Conservation (phyloP, 2,113 vertebrate genomes). For the Callaeas wilsoni region DNA sequence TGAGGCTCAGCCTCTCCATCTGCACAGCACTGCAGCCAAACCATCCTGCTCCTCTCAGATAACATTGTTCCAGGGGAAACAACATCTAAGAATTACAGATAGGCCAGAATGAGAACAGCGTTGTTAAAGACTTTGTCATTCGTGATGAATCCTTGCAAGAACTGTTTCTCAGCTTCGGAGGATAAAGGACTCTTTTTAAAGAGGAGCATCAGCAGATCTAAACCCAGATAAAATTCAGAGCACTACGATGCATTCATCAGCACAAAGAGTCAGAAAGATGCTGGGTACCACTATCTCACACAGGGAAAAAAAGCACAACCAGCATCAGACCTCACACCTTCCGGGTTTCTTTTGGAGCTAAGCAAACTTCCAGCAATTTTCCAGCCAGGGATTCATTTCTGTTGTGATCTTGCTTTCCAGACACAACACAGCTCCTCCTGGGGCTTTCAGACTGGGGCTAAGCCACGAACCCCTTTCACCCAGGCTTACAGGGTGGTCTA, state of each 20-base stretch:
- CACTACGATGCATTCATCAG: not conserved
- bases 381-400: not conserved
- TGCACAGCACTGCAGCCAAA: not conserved
- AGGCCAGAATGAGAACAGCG: not conserved
- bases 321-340: not conserved
- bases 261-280: not conserved
- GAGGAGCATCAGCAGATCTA: not conserved
- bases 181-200: not conserved
- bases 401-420: not conserved
- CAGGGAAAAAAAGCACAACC: too few relatives aligned
- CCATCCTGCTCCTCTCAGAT: not conserved
- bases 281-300: not conserved
- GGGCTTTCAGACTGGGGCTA: not conserved
- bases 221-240: not conserved
- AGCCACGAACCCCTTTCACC: not conserved
- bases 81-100: not conserved
- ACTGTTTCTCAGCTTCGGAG: not conserved
- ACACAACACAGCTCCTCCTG: not conserved
- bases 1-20: not conserved
- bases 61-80: not conserved
- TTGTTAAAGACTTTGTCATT: not conserved
- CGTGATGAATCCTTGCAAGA: not conserved
- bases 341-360: not conserved
- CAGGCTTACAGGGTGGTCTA: accelerated
- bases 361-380: not conserved